Percentiles rank a stretch among this genome's conserved stretches.
These are phyloP conservation scores for Netelia virgata DNA, from an alignment of 2,888 invertebrate species.

Conservation along the genomic window DNA sequence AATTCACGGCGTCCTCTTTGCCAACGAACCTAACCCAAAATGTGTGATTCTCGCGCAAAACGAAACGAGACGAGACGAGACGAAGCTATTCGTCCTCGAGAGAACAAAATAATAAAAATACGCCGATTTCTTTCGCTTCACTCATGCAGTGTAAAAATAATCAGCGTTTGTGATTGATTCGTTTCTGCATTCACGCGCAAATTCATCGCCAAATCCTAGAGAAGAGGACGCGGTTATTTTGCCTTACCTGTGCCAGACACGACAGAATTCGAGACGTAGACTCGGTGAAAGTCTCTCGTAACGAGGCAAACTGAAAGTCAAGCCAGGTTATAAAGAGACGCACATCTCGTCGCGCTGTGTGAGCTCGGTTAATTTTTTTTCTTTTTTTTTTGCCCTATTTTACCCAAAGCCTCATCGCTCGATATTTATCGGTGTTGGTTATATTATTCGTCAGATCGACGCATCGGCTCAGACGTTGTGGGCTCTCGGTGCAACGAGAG, in stretches of 20 bases:
- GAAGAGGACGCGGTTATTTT: neutral
- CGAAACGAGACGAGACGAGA: neutral
- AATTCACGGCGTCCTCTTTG: conserved; percentile 66
- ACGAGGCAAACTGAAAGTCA: conserved; percentile 59
- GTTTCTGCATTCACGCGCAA: neutral
- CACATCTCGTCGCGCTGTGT: conserved; percentile 7
- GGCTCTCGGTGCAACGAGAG: neutral
- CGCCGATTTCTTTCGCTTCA: no score
- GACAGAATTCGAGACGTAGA: conserved; percentile 48
- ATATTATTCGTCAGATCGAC: neutral
- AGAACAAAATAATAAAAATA: no score
- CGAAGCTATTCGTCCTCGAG: no score
- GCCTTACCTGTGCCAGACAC: conserved; percentile 60
- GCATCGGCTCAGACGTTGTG: neutral
- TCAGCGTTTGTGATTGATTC: no score
- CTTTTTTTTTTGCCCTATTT: conserved; percentile 25
- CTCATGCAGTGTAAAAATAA: no score
- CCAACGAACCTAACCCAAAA: conserved; percentile 67
- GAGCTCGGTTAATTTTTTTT: conserved; percentile 26
- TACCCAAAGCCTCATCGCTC: conserved; percentile 19
- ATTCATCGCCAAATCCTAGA: no score
- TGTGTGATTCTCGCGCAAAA: neutral
- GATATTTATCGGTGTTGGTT: conserved; percentile 33
- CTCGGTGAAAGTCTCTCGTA: conserved; percentile 51
- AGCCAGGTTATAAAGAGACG: conserved; percentile 47